Conservation (phyloP, 2,113 vertebrate species). For the Ciconia stormi region DNA sequence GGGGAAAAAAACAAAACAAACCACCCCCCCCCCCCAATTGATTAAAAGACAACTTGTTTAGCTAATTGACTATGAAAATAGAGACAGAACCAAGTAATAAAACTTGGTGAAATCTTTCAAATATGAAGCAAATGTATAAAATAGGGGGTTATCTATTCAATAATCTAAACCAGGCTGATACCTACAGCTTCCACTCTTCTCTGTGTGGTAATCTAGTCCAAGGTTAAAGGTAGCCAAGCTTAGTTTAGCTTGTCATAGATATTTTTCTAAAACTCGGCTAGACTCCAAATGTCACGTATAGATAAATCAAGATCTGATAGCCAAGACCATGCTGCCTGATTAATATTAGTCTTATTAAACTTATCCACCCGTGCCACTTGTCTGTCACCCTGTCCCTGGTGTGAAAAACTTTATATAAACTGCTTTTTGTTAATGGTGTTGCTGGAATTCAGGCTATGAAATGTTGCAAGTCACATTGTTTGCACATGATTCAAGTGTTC, state of each 20-base stretch:
- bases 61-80: neutral
- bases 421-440: neutral
- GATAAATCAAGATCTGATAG: neutral
- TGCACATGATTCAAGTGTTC: neutral
- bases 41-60: neutral
- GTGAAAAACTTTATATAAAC: neutral
- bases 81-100: neutral
- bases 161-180: neutral
- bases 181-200: neutral
- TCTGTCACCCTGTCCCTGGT: neutral
- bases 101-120: neutral
- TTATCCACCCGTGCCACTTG: neutral
- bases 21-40: neutral
- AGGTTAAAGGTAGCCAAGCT: neutral
- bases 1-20: neutral
- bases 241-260: neutral
- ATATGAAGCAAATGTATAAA: neutral
- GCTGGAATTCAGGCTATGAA: neutral
- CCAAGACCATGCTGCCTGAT: neutral
- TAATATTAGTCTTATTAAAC: neutral
- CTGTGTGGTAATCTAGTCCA: neutral
- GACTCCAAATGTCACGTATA: neutral
- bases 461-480: neutral
- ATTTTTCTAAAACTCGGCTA: neutral
- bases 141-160: neutral